These are phyloP conservation scores for Anguilla marmorata DNA, from an alignment of 2,797 vertebrate species.

Conservation along the genomic window DNA sequence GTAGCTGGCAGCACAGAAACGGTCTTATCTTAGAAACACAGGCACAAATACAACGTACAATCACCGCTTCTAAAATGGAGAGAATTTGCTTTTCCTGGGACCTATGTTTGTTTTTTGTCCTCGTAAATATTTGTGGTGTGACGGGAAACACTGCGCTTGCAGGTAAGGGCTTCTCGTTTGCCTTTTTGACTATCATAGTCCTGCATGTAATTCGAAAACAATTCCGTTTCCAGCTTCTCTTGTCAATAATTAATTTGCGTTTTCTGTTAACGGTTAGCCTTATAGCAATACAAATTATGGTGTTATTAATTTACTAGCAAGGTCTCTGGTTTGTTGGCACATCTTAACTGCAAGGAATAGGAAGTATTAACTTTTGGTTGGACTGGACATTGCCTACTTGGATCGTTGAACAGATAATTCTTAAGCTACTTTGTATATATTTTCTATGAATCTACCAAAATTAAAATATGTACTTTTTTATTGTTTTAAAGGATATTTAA, in stretches of 20 bases:
- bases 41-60: slow-evolving; percentile 65
- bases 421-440: neutral
- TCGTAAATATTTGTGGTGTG: slow-evolving; percentile 78
- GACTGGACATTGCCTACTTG: neutral
- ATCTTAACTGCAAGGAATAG: slow-evolving; percentile 15
- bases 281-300: neutral
- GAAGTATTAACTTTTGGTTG: slow-evolving; percentile 35
- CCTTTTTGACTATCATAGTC: slow-evolving; percentile 36
- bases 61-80: slow-evolving; percentile 81
- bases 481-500: neutral
- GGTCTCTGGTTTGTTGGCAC: neutral
- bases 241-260: slow-evolving; percentile 23
- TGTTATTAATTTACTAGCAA: slow-evolving; percentile 18
- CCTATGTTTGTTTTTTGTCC: slow-evolving; percentile 80
- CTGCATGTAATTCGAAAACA: slow-evolving; percentile 31
- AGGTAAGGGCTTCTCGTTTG: slow-evolving; percentile 76
- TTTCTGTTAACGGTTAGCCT: neutral
- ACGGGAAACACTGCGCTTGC: slow-evolving; percentile 79
- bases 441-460: neutral
- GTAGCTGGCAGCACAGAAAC: slow-evolving; percentile 64
- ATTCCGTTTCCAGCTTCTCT: slow-evolving; percentile 31
- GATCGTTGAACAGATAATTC: no score
- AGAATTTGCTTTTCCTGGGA: slow-evolving; percentile 79
- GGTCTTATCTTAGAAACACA: slow-evolving; percentile 67
- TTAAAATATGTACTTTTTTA: neutral